A percentile compares a stretch with the other conserved stretches of the same genome.
phyloP scores from a whole-genome alignment of 2,797 vertebrate species.

The Hozukius guyotensis region DNA sequence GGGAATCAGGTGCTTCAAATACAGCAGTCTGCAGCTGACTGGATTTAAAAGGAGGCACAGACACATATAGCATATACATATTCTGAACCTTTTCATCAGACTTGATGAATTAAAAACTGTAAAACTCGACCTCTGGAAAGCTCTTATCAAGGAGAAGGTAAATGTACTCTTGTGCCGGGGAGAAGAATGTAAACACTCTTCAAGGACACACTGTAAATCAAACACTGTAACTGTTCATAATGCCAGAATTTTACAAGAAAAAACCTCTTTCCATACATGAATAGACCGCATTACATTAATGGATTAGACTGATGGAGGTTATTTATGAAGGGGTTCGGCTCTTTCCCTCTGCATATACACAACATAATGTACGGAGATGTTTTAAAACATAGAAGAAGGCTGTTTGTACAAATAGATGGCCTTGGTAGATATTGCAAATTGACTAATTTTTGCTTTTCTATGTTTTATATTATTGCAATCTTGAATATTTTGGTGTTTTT shows the following conservation, averaged over 20 bases:
- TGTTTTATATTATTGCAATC: background rate
- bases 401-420: background rate
- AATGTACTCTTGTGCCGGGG: background rate
- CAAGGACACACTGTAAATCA: constrained; percentile 32
- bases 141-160: constrained; percentile 23
- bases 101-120: background rate
- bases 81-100: background rate
- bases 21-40: background rate
- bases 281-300: background rate
- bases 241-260: background rate
- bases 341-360: too few relatives aligned
- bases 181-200: background rate
- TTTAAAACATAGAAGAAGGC: background rate
- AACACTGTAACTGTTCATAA: constrained; percentile 3
- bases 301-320: background rate
- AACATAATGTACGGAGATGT: background rate
- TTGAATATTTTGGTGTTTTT: background rate
- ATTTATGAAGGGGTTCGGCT: background rate
- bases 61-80: background rate
- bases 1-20: background rate
- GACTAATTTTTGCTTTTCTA: background rate
- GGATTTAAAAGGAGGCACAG: background rate
- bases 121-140: constrained; percentile 13
- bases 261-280: background rate
- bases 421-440: background rate